These are phyloP conservation scores for Poecilia picta DNA, from an alignment of 2,797 vertebrate genomes.

Conservation along the genomic window DNA sequence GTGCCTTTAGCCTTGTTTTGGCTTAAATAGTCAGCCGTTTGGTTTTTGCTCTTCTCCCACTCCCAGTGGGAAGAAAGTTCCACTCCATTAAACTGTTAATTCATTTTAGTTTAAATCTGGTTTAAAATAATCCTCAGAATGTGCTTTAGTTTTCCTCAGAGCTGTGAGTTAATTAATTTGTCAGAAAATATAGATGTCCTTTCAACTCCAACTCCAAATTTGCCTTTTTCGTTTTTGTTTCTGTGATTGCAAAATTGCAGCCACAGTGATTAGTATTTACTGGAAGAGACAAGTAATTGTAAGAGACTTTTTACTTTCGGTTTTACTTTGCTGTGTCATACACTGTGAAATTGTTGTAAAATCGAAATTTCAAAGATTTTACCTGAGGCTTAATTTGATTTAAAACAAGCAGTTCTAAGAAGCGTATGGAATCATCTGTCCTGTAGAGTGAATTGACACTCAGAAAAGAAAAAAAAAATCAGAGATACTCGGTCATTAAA, in stretches of 20 bases:
- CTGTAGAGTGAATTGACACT: not conserved
- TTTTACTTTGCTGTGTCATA: not conserved
- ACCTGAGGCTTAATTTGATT: not conserved
- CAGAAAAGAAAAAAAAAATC: not conserved
- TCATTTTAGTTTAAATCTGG: conserved; percentile 54
- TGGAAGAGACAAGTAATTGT: not conserved
- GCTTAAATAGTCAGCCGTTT: conserved; percentile 58
- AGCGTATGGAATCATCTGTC: not conserved
- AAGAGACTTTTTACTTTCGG: not conserved
- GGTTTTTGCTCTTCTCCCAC: conserved; percentile 35
- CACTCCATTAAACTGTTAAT: conserved; percentile 54
- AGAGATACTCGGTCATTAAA: not conserved
- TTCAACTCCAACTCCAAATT: conserved; percentile 38
- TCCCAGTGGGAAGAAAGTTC: conserved; percentile 38
- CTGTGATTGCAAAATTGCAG: not conserved
- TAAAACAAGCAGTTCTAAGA: not conserved
- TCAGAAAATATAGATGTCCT: conserved; percentile 26
- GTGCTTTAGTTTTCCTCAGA: conserved; percentile 30
- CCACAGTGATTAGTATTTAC: not conserved
- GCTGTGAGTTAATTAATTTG: conserved; percentile 60
- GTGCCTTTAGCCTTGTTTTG: conserved; percentile 48
- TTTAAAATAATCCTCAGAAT: conserved; percentile 27
- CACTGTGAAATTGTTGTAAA: not conserved
- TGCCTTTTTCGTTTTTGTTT: conserved; percentile 18
- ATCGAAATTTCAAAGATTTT: not conserved